Evolutionary conservation across 2,113 vertebrate genomes (phyloP).

Genomic region (Cyphomyrus discorhynchus): DNA sequence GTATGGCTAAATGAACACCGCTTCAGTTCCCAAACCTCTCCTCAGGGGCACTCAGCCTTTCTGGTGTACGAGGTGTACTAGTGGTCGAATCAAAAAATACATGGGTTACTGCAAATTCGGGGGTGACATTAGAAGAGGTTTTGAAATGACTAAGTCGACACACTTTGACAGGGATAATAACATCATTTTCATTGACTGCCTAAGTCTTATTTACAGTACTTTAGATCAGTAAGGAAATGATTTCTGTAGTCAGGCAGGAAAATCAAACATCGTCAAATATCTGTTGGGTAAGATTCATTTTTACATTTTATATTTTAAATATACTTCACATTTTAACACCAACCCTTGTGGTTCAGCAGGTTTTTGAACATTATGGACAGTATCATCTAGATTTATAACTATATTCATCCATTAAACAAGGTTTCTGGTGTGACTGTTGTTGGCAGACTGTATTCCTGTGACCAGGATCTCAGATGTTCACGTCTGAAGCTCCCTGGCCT

Average conservation of each 20-base stretch:
- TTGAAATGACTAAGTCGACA: background rate
- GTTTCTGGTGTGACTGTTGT: background rate
- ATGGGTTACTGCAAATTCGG: background rate
- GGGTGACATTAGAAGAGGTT: background rate
- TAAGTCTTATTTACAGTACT: background rate
- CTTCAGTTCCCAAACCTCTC: background rate
- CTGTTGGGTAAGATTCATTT: background rate
- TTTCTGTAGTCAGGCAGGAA: background rate
- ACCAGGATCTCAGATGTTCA: background rate
- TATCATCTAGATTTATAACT: background rate
- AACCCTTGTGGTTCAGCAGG: background rate
- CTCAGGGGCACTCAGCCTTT: background rate
- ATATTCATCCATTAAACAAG: background rate
- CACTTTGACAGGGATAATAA: background rate
- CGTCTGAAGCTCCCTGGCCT: background rate
- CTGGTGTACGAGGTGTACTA: background rate
- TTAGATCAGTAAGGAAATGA: background rate
- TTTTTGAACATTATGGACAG: background rate
- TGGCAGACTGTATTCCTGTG: background rate
- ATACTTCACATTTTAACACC: background rate
- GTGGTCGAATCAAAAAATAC: background rate
- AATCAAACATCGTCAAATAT: background rate
- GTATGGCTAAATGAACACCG: background rate
- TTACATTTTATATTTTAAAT: background rate
- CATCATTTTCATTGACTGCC: background rate